Evolutionary conservation across 2,797 vertebrate genomes (phyloP), one percentile per base, ranked within the genome.

Genomic region (Siniperca undulata): DNA sequence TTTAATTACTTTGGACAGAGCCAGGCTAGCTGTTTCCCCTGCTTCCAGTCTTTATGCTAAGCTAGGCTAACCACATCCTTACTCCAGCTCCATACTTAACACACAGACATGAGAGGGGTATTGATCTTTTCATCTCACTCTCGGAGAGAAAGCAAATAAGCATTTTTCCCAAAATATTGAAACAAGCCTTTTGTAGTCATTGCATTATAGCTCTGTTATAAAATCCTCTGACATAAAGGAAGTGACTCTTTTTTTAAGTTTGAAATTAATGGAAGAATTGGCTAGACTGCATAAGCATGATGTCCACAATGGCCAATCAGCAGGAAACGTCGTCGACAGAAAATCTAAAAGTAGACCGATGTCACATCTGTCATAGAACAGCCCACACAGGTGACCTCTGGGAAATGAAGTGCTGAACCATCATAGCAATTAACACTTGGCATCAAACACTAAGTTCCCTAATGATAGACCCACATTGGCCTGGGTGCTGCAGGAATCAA

Each of bases 381-480:
- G 14, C 62, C 40, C 13, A 24, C 27, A 58, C 53, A 60, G 44
- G 14, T 70, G 68, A 70, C 36, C 22, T 66, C 40, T 73, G 36
- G 44, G 36, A 62, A 69, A 56, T 48, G 0, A 58, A 30, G 77
- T 58, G 5, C 60, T 22, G 22, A 70, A 44, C 24, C 40, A 65
- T 13, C 16, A n/a, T 10, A 52, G 17, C 40, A 66, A 24, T 34
- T 16, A 56, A 19, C 14, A 0, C 36, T 48, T 79, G 20, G 52
- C 68, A 56, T 53, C 24, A 13, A 42, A 36, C 46, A 70, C 0
- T n/a, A 17, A 36, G 13, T 46, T 36, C 24, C 3, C 6, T 2
- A 30, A 13, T n/a, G n/a, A 65, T 40, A 44, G 22, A 80, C 53
- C 19, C 61, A 50, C n/a, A 36, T 3, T 59, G 30, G 40, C 14